Base-by-base conservation (phyloP, 2,888 invertebrate species). In the Amblyjoppa fuscipennis region DNA sequence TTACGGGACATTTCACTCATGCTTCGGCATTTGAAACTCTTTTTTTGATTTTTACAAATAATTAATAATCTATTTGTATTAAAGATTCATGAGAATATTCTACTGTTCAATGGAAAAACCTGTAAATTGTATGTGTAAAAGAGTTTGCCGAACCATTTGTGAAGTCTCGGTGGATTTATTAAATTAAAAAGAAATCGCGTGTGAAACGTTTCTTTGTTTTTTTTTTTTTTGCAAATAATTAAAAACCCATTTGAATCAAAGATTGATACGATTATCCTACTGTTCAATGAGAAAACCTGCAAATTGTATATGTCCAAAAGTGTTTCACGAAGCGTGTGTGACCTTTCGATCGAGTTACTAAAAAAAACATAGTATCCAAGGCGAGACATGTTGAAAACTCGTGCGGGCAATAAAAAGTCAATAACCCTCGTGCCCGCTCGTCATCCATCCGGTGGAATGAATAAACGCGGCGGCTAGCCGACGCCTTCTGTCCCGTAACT, bases 371-470 rank as follows among this genome's bases (percentile, higher is more conserved):
- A 20, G 74, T 74, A 41, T 74, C 74, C 74, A 45, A 74, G 74
- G 59, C n/a, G 28, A 71, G 28, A 73, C 56, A 28, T 59, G 59
- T 16, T 5, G 59, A 74, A 74, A 74, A 41, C 73, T 59, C 38
- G 38, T 20, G n/a, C 59, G 66, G 49, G 51, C 41, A 68, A 75
- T 25, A 51, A 20, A 51, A 53, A 64, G 73, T 84, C 84, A 77
- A 84, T 81, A 74, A 77, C 81, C 70, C 78, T 25, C 34, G 34
- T 49, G 20, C 6, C 53, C 53, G 59, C 20, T 69, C 64, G 45
- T 75, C 56, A 71, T 51, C 68, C 74, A 74, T 69, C 61, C 68
- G 59, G 74, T 61, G n/a, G 71, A 74, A 84, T 81, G 81, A 81
- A 84, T 81, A 38, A 41, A 68, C 20, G 20, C 38, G 11, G n/a